A percentile compares a stretch with the other conserved stretches of the same genome.
Conservation (phyloP, 2,113 vertebrate genomes). For the Progne subis region DNA sequence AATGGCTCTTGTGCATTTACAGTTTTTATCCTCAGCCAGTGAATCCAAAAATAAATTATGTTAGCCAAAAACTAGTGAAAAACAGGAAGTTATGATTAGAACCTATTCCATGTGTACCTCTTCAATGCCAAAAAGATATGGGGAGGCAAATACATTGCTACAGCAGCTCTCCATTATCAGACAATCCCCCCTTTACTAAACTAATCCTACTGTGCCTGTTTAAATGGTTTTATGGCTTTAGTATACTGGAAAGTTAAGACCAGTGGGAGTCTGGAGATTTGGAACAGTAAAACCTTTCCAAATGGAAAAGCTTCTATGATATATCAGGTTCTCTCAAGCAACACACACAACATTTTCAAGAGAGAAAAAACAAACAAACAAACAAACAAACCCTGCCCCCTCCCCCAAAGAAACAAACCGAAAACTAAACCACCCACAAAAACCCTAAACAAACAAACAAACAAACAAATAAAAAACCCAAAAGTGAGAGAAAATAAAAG, state of each 20-base stretch:
- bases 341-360: not conserved
- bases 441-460: not conserved
- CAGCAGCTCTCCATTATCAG: not conserved
- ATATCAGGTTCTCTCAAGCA: not conserved
- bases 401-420: no score
- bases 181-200: not conserved
- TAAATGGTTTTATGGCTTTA: slow-evolving; percentile 11
- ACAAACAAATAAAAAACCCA: no score
- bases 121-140: not conserved
- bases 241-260: not conserved
- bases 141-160: not conserved
- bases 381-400: accelerated
- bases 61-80: not conserved
- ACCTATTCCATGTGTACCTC: not conserved
- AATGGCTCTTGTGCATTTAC: not conserved
- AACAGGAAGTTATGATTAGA: not conserved
- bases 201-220: not conserved
- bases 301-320: not conserved
- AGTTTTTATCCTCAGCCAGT: not conserved
- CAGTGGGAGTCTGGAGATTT: not conserved
- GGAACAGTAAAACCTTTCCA: not conserved
- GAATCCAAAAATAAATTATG: not conserved
- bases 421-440: not conserved
- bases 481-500: not conserved
- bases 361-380: not conserved